Base-by-base conservation (phyloP, 2,113 vertebrate species). In the Siniperca knerii region DNA sequence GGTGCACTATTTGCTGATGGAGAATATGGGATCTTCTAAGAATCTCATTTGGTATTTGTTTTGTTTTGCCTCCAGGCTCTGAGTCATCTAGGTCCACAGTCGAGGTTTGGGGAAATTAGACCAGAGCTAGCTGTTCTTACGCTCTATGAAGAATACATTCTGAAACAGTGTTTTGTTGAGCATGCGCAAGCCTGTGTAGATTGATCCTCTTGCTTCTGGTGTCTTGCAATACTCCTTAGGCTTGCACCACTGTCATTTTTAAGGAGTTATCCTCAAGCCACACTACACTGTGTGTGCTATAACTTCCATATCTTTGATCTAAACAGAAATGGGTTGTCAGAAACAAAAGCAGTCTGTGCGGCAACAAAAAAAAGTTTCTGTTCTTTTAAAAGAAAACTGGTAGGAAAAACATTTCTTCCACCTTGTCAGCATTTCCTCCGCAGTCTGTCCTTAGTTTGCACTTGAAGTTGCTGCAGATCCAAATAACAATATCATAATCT, bases 41-140 rank as follows among this genome's bases (percentile, higher is more conserved):
- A 84, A 79, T 83, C 66, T 84, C n/a, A 81, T 69, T 84, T 57
- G 29, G 48, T 86, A 15, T 90, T 86, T 91, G 73, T 81, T 86
- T 77, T 85, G 75, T 73, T 88, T 83, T 79, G 60, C 83, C 66
- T 74, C 52, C 21, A 40, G 85, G 77, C 79, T 80, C 54, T 40
- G 57, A 83, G 68, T 81, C 75, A 77, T 67, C 42, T 52, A 46
- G 48, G n/a, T 85, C 46, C 54, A 76, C 75, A 66, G 25, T 68
- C n/a, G 8, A 67, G 35, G 20, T 77, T 83, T 8, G 15, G 60
- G 57, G 58, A 84, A 79, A 81, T 85, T 54, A 79, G 66, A 83
- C 55, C 50, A 25, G 44, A 57, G 13, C 80, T 13, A 21, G 3
- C 35, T 65, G 8, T 70, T 80, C 8, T 85, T 55, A 54, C 15